Evolutionary conservation across 2,797 vertebrate genomes (phyloP).

Genomic region (Serranus cabrilla): DNA sequence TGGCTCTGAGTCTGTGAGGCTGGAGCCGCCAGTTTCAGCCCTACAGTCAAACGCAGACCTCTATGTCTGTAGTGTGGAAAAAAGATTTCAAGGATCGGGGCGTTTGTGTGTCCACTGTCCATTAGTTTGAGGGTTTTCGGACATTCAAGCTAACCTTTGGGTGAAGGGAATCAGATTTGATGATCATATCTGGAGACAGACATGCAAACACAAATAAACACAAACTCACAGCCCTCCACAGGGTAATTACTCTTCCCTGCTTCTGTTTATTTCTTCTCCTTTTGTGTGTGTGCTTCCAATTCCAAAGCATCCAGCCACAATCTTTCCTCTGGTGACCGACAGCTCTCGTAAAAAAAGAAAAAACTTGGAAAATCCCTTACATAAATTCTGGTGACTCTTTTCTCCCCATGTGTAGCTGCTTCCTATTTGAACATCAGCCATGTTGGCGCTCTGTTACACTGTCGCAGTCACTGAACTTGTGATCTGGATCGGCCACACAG

Average conservation of each 20-base stretch:
- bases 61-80: background rate
- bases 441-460: conserved; percentile 45
- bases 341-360: conserved; percentile 26
- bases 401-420: conserved; percentile 20
- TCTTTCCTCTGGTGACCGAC: conserved; percentile 51
- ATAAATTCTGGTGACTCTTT: conserved; percentile 62
- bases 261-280: conserved; percentile 54
- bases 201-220: conserved; percentile 39
- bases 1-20: conserved; percentile 28
- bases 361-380: conserved; percentile 64
- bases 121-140: conserved; percentile 20
- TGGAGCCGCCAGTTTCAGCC: conserved; percentile 15
- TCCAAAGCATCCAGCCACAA: conserved; percentile 60
- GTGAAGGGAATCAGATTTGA: conserved; percentile 34
- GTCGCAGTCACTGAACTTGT: conserved; percentile 47
- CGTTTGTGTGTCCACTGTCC: conserved; percentile 20
- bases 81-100: background rate
- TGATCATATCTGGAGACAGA: conserved; percentile 33
- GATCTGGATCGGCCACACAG: conserved; percentile 46
- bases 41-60: background rate
- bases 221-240: conserved; percentile 13
- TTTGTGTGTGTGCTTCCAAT: conserved; percentile 33
- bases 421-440: conserved; percentile 57
- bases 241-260: conserved; percentile 44
- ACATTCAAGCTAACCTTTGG: conserved; percentile 9